These are phyloP conservation scores for Nematopogon swammerdamellus DNA, from an alignment of 2,888 invertebrate species.

Conservation along the genomic window DNA sequence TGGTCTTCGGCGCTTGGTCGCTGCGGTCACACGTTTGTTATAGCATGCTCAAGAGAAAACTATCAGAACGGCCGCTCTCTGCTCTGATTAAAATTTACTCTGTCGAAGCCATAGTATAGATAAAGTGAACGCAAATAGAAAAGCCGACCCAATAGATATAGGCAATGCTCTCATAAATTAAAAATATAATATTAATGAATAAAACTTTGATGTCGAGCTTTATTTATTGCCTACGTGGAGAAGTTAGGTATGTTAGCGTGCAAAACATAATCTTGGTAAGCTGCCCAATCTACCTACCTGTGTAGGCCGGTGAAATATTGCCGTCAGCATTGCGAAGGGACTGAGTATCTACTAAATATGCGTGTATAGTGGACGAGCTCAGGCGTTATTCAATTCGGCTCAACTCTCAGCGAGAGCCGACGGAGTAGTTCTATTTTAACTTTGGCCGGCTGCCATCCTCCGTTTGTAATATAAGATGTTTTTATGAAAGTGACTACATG, in stretches of 20 bases:
- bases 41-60: too few relatives aligned
- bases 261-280: not conserved
- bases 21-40: conserved; percentile 29
- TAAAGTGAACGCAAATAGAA: too few relatives aligned
- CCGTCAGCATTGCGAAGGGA: not conserved
- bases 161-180: too few relatives aligned
- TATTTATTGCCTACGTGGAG: too few relatives aligned
- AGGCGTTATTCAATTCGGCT: conserved; percentile 49
- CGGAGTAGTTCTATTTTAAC: conserved; percentile 44
- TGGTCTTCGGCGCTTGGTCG: conserved; percentile 73
- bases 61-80: too few relatives aligned
- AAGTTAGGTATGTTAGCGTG: too few relatives aligned
- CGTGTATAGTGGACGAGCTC: not conserved
- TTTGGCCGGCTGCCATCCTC: conserved; percentile 49
- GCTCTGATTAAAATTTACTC: too few relatives aligned
- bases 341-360: not conserved
- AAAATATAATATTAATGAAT: too few relatives aligned
- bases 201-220: too few relatives aligned
- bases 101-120: too few relatives aligned
- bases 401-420: conserved; percentile 45
- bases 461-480: conserved; percentile 58
- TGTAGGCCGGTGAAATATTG: not conserved
- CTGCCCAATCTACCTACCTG: not conserved
- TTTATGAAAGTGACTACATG: conserved; percentile 55
- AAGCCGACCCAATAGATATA: too few relatives aligned